Base-by-base conservation (phyloP, 2,888 invertebrate species). In the Bombylius major region DNA sequence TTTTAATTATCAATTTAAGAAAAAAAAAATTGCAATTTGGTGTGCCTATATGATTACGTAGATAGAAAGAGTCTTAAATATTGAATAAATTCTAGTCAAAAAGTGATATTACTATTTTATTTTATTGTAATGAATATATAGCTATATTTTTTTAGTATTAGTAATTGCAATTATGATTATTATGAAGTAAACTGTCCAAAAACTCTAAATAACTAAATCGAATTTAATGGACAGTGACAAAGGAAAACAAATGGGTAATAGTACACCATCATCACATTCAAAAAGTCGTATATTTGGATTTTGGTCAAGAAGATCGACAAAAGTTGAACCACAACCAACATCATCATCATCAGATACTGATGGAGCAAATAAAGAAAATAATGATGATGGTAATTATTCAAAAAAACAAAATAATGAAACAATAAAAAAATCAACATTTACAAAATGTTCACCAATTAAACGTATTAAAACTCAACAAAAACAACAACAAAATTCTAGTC, bases 261-360 rank as follows among this genome's bases (percentile, higher is more conserved):
- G 11, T 42, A 42, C 4, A 11, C 8, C 39, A 11, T 11, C 39
- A 11, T 11, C 8, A 7, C 39, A 11, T 42, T 42, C 39, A 42
- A 42, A 42, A 42, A 11, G 12, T 42, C 39, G 39, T 7, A 42
- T 42, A 42, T 64, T 71, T 34, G 70, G 72, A 0, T 59, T 72
- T 33, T 62, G 71, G 42, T 67, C 65, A 55, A 73, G 71, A 58
- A 70, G 74, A 4, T 72, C 73, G 3, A 73, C 70, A 54, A 73
- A 72, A 64, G 71, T 62, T 58, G 74, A 74, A 54, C 74, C 74
- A 4, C 73, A 73, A 65, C 72, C 71, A 12, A 52, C n/a, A n/a
- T 61, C 4, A 58, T 32, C 5, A 63, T 23, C 52, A 42, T 14
- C 50, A 7, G 45, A 50, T 50, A 33, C 3, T 42, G 11, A 42